Percentiles rank a stretch among this genome's conserved stretches.
These are phyloP conservation scores for Reticulitermes lucifugus DNA, from an alignment of 2,888 invertebrate species.

Conservation along the genomic window DNA sequence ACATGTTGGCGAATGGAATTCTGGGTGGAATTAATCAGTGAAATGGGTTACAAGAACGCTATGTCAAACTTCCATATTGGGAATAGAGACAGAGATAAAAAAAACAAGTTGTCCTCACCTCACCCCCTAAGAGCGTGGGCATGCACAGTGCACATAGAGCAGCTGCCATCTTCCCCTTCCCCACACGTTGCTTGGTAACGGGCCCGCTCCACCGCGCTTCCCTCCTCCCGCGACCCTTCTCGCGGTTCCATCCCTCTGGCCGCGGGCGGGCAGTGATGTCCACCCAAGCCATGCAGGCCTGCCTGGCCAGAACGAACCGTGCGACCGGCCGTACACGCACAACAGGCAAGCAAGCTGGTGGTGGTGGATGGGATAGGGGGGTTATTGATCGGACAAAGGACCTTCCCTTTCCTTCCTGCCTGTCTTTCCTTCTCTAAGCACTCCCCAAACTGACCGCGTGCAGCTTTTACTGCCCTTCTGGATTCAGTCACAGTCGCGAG, in stretches of 20 bases:
- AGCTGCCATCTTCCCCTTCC: constrained; percentile 49
- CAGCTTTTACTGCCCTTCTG: constrained; percentile 40
- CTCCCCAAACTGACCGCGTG: constrained; percentile 17
- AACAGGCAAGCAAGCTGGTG: constrained; percentile 42
- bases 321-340: constrained; percentile 35
- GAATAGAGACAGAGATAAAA: constrained; percentile 52
- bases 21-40: constrained; percentile 4
- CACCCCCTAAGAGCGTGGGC: constrained; percentile 49
- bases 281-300: constrained; percentile 54
- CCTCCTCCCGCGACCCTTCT: constrained; percentile 52
- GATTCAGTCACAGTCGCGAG: constrained; percentile 4
- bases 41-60: constrained; percentile 29
- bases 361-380: constrained; percentile 43
- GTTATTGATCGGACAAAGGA: constrained; percentile 54
- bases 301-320: constrained; percentile 56
- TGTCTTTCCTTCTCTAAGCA: constrained; percentile 37
- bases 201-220: constrained; percentile 51
- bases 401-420: constrained; percentile 52
- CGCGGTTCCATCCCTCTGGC: constrained; percentile 51
- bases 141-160: constrained; percentile 42
- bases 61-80: constrained; percentile 19
- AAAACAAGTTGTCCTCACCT: constrained; percentile 35
- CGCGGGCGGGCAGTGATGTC: constrained; percentile 49
- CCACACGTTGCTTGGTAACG: constrained; percentile 60
- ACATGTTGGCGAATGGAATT: neutral